These are phyloP conservation scores for Agrotis segetum DNA, from an alignment of 2,888 invertebrate species.

Conservation along the genomic window DNA sequence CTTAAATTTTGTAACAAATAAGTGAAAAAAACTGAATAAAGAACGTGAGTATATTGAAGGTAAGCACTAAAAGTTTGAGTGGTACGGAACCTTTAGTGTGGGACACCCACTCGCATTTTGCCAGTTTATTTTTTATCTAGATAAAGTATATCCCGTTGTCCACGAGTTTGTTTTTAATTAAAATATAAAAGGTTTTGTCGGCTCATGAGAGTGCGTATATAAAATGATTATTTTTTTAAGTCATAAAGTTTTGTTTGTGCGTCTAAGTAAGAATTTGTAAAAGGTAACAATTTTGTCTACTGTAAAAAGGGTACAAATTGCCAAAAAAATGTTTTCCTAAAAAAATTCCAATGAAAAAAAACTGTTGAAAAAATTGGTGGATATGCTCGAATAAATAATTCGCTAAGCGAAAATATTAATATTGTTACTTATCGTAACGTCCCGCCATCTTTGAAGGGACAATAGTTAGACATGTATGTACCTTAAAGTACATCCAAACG, in stretches of 20 bases:
- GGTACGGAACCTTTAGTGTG: background rate
- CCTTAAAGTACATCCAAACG: too few species aligned
- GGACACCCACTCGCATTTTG: background rate
- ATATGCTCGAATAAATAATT: background rate
- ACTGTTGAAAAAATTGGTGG: background rate
- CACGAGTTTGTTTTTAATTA: constrained; percentile 36
- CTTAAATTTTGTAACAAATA: too few species aligned
- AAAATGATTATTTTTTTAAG: background rate
- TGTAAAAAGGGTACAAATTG: background rate
- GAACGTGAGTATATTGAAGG: too few species aligned
- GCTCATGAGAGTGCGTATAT: background rate
- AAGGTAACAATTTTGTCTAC: background rate
- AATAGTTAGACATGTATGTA: too few species aligned
- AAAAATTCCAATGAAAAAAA: background rate
- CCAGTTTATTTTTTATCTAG: constrained; percentile 22
- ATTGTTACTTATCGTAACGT: too few species aligned
- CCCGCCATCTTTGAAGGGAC: too few species aligned
- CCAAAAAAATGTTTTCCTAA: background rate
- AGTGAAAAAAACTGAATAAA: too few species aligned
- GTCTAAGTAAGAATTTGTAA: background rate
- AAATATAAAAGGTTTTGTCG: constrained; percentile 20
- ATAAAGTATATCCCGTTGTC: constrained; percentile 8
- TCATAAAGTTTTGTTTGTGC: background rate
- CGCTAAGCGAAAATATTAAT: background rate
- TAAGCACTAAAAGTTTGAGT: too few species aligned